Conservation (phyloP, 2,113 vertebrate genomes). For the Notiomystis cincta region DNA sequence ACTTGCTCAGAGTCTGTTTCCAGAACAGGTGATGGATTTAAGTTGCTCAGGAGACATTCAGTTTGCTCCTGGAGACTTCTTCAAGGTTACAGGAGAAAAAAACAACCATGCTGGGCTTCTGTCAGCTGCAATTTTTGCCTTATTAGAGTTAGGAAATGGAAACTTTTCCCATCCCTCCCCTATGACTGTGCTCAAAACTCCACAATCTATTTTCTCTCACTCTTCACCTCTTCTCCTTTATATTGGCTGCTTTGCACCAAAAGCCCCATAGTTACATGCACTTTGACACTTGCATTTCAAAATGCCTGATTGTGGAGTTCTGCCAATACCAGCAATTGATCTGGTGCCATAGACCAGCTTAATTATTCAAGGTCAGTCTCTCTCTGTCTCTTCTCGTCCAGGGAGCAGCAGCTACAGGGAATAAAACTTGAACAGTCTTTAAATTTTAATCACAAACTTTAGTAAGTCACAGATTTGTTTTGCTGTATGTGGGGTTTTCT, state of each 20-base stretch:
- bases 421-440: slow-evolving; percentile 55
- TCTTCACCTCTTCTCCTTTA: slow-evolving; percentile 48
- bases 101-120: not conserved
- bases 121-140: not conserved
- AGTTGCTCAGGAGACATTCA: not conserved
- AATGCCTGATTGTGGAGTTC: slow-evolving; percentile 34
- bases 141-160: slow-evolving; percentile 8
- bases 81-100: slow-evolving; percentile 11
- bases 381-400: slow-evolving; percentile 40
- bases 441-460: slow-evolving; percentile 63
- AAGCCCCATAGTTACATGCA: slow-evolving; percentile 39
- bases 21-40: not conserved
- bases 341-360: slow-evolving; percentile 41
- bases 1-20: not conserved
- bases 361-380: slow-evolving; percentile 65
- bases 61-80: not conserved
- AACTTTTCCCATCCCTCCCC: slow-evolving; percentile 32
- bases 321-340: slow-evolving; percentile 60
- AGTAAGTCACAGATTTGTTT: slow-evolving; percentile 39
- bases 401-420: slow-evolving; percentile 42
- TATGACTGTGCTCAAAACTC: not conserved
- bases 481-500: not conserved
- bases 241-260: slow-evolving; percentile 44
- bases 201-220: slow-evolving; percentile 44
- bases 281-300: slow-evolving; percentile 63